Percentiles rank a stretch among this genome's conserved stretches.
phyloP scores from a whole-genome alignment of 1,140 invertebrate species.

The Drosophila tsacasi region DNA sequence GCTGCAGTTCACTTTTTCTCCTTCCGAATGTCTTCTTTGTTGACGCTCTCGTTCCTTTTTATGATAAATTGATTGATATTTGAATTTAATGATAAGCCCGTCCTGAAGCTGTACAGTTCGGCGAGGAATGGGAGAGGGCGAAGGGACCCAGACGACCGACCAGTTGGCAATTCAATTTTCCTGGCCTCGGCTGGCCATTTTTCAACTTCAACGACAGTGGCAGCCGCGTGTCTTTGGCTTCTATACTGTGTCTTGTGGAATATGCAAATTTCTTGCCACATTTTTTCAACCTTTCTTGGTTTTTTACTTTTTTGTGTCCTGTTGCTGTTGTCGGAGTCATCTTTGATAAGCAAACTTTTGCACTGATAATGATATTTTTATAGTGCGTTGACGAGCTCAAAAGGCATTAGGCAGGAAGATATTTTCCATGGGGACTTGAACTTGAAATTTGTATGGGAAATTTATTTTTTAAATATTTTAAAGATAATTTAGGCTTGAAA shows the following conservation, averaged over 20 bases:
- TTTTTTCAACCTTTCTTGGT: slow-evolving; percentile 38
- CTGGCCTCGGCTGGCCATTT: slow-evolving; percentile 61
- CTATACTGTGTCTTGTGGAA: slow-evolving; percentile 54
- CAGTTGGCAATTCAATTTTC: slow-evolving; percentile 77
- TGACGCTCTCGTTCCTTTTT: slow-evolving; percentile 50
- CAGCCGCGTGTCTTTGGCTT: slow-evolving; percentile 44
- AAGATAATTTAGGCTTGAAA: not conserved
- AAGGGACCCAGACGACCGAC: slow-evolving; percentile 39
- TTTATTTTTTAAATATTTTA: not conserved
- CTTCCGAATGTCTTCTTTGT: slow-evolving; percentile 27
- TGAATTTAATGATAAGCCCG: slow-evolving; percentile 79
- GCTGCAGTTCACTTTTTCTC: slow-evolving; percentile 7
- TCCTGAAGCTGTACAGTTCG: not conserved
- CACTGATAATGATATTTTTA: slow-evolving; percentile 83
- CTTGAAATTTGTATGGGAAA: not conserved
- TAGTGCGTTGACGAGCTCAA: slow-evolving; percentile 79
- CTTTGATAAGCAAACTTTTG: slow-evolving; percentile 74
- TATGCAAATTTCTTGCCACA: slow-evolving; percentile 77
- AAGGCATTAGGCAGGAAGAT: slow-evolving; percentile 45
- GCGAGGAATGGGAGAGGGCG: not conserved
- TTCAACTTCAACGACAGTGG: slow-evolving; percentile 77
- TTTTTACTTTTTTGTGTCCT: slow-evolving; percentile 38
- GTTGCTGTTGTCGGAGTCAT: slow-evolving; percentile 47
- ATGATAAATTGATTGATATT: slow-evolving; percentile 84
- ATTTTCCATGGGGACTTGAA: not conserved